Base-by-base conservation (phyloP, 2,888 invertebrate species). In the Sphaerophoria taeniata region DNA sequence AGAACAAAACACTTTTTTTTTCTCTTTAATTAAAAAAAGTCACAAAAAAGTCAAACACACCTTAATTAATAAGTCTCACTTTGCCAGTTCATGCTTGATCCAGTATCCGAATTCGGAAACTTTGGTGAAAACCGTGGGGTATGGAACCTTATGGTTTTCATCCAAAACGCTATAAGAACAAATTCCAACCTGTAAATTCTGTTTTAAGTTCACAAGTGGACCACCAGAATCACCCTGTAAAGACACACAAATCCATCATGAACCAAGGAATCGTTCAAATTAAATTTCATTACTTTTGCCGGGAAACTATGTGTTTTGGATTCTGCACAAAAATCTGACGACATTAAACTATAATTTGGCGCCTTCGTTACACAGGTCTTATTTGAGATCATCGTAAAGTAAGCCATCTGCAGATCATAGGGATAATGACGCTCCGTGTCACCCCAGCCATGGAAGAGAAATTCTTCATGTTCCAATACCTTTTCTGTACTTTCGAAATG, bases 181-280 rank as follows among this genome's bases (percentile, higher is more conserved):
- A 0, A 92, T 85, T 6, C 92, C 92, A 4, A 92, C 90, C 84
- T 90, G 90, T 36, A 87, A 87, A 7, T 86, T 88, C 11, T 87
- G 78, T 3, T 87, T 87, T 0, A 58, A 43, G 63, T 88, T 88
- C 0, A 91, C 90, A n/a, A 92, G 74, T 4, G 92, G 92, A 2
- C 92, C 92, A 12, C 92, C 92, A 14, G 92, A 92, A 78, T 92
- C 92, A 3, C 92, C 92, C 92, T 92, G 16, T 31, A 82, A 61
- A 56, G 36, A 11, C 14, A 47, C 9, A 63, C 0, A 36, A 24
- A 24, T 24, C 24, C 24, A 24, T 24, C 24, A 24, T 24, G 24
- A 24, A 7, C 2, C 12, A 14, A 33, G 47, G 14, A 7, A 4
- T 31, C 6, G 6, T 33, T 55, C 12, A 2, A 12, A 33, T 7